phyloP scores from a whole-genome alignment of 2,797 vertebrate genomes.

The Galaxias olidus region DNA sequence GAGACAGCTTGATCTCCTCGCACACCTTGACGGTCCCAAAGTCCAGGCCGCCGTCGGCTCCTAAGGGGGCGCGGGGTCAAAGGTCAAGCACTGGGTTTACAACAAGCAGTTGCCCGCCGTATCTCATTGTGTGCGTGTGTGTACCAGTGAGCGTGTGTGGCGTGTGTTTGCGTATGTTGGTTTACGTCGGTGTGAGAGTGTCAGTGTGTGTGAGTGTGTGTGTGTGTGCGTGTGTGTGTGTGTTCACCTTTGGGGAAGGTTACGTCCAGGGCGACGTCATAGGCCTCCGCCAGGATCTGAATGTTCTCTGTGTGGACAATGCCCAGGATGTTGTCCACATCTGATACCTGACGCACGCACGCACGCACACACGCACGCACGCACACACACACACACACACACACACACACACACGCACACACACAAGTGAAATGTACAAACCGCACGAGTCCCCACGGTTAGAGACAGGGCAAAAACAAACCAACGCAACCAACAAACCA shows the following conservation, averaged over 20 bases:
- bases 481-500: neutral
- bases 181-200: neutral
- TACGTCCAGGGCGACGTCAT: slow-evolving; percentile 83
- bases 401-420: neutral
- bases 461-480: neutral
- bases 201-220: neutral
- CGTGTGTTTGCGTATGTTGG: neutral
- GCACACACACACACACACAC: slow-evolving; percentile 2
- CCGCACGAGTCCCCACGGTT: neutral
- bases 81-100: no score
- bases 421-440: neutral
- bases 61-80: slow-evolving; percentile 34
- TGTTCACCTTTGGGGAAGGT: slow-evolving; percentile 80
- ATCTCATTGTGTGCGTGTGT: no score
- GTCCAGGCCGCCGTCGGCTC: slow-evolving; percentile 77
- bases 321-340: slow-evolving; percentile 83
- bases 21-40: slow-evolving; percentile 83
- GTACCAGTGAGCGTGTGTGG: no score
- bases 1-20: slow-evolving; percentile 73
- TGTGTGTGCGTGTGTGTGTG: slow-evolving; percentile 1
- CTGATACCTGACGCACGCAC: slow-evolving; percentile 79
- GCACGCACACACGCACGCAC: slow-evolving; percentile 2
- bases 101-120: no score
- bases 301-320: slow-evolving; percentile 84
- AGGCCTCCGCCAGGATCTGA: slow-evolving; percentile 82